phyloP scores from a whole-genome alignment of 2,113 vertebrate species.

The Motacilla alba region DNA sequence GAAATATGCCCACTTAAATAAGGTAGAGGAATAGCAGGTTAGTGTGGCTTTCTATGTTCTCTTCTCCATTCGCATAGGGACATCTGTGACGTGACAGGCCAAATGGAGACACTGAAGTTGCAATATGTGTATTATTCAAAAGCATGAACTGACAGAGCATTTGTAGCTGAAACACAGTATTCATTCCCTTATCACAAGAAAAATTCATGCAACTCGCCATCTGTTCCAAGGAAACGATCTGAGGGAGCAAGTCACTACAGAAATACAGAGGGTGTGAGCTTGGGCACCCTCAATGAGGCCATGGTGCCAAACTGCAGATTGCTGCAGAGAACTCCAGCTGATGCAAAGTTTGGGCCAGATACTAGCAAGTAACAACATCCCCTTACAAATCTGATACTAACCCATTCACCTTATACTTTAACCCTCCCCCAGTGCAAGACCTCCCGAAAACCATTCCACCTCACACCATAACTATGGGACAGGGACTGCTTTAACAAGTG shows the following conservation, averaged over 20 bases:
- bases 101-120: background rate
- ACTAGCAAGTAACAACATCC: background rate
- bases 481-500: background rate
- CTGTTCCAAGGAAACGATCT: background rate
- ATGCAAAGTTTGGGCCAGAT: background rate
- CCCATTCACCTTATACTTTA: background rate
- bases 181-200: background rate
- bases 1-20: background rate
- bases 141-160: background rate
- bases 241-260: background rate
- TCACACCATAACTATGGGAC: background rate
- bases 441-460: background rate
- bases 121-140: accelerated
- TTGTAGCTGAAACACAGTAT: background rate
- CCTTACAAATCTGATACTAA: background rate
- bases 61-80: background rate
- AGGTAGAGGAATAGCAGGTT: background rate
- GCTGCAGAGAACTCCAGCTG: background rate
- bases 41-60: background rate
- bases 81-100: background rate
- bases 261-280: background rate
- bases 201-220: background rate
- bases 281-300: background rate
- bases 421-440: accelerated
- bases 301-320: background rate